Base-by-base conservation (phyloP, 2,797 vertebrate genomes). In the Phrynocephalus vlangalii region DNA sequence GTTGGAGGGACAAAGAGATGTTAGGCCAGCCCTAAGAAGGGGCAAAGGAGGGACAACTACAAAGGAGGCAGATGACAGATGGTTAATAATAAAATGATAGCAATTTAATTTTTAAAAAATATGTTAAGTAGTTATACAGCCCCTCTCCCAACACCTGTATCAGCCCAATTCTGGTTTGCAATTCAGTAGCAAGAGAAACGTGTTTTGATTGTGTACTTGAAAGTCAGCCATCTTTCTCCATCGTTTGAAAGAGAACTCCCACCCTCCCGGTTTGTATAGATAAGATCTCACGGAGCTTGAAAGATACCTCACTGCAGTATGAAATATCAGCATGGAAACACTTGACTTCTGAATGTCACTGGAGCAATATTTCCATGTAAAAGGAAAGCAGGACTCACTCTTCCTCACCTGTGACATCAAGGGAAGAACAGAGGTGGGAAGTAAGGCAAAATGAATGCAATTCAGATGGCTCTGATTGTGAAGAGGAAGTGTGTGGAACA, bases 151-250 rank as follows among this genome's bases (percentile, higher is more conserved):
- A 0, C 0, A 0, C 0, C 7, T 3, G n/a, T 60, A 15, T 71
- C 85, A 84, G 3, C 0, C 13, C 16, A 44, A 67, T 10, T 79
- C 22, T 72, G 84, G 3, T 26, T 87, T 0, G 0, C 2, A 87
- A 9, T 90, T 87, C 9, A 30, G 15, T 78, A 2, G 63, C 24
- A 63, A 28, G 18, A 3, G 24, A 76, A 33, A 79, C 1, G 6
- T 60, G 87, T 88, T 28, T 33, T 89, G 84, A 90, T 88, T 82
- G 92, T 71, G 71, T 90, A 52, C 20, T 73, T 76, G 30, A 87
- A 86, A 76, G 63, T 1, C 13, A 85, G 11, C 11, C 15, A n/a
- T 86, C 1, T 91, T 1, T 1, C 24, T 92, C 67, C 24, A 75
- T 60, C 33, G 18, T 24, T 90, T 81, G 67, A 63, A 89, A 88